A percentile compares a stretch with the other conserved stretches of the same genome.
Conservation (phyloP, 1,140 invertebrate genomes). For the Leptinotarsa undecemlineata region DNA sequence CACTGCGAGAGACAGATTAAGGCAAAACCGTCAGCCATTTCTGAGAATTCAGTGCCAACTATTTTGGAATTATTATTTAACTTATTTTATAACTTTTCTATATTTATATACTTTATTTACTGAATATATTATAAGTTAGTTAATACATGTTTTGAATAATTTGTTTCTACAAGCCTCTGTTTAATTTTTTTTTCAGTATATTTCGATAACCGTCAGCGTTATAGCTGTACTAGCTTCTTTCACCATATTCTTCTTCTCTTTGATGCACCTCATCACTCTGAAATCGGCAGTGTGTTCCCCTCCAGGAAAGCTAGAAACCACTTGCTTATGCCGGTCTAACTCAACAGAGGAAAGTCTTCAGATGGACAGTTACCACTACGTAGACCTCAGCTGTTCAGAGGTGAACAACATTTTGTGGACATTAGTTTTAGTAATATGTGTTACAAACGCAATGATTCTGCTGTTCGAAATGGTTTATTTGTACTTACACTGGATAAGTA, state of each 20-base stretch:
- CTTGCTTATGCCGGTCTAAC: slow-evolving; percentile 48
- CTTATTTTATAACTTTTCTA: too few species aligned
- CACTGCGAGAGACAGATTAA: too few species aligned
- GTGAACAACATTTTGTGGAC: slow-evolving; percentile 54
- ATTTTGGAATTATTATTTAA: too few species aligned
- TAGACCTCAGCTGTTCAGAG: slow-evolving; percentile 57
- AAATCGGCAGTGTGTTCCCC: slow-evolving; percentile 53
- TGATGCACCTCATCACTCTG: slow-evolving; percentile 55
- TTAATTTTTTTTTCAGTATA: slow-evolving; percentile 10
- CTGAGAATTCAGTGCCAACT: too few species aligned
- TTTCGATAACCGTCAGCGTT: slow-evolving; percentile 10
- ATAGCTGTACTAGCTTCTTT: not conserved
- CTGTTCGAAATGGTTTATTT: slow-evolving; percentile 56
- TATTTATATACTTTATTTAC: too few species aligned
- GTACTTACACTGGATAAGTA: slow-evolving; percentile 57
- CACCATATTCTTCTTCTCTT: slow-evolving; percentile 43
- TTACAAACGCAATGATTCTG: slow-evolving; percentile 52
- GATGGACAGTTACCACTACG: slow-evolving; percentile 52
- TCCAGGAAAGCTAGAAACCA: slow-evolving; percentile 46
- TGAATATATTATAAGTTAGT: too few species aligned
- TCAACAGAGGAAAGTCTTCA: slow-evolving; percentile 29
- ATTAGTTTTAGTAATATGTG: slow-evolving; percentile 54
- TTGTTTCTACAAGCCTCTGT: too few species aligned
- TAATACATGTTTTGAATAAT: too few species aligned
- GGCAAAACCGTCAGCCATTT: too few species aligned